Evolutionary conservation across 1,140 invertebrate species (phyloP).

Genomic region (Oryzaephilus surinamensis): DNA sequence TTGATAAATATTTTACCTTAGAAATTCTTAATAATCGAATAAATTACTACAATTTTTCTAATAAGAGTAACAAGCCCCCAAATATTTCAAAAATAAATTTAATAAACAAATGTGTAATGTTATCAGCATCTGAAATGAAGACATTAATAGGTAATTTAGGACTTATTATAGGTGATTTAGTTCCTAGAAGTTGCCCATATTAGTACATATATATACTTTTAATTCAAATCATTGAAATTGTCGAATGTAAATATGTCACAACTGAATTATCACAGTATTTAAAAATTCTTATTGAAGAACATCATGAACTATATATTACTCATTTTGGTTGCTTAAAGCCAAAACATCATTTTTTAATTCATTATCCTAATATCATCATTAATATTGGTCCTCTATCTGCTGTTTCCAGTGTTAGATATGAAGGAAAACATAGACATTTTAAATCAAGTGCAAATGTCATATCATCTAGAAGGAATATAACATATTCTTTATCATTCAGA

Average conservation of each 20-base stretch:
- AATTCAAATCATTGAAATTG: constrained; percentile 1
- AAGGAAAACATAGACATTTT: neutral
- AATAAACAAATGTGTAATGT: neutral
- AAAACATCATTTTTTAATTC: constrained; percentile 1
- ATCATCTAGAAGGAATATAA: too few species aligned
- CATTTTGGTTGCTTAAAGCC: neutral
- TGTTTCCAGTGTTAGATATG: neutral
- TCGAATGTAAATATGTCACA: neutral
- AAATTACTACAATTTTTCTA: constrained; percentile 1
- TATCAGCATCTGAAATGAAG: constrained; percentile 4
- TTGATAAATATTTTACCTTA: neutral
- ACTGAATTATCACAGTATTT: neutral
- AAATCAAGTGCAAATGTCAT: neutral
- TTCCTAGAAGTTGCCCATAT: neutral
- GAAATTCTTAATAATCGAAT: constrained; percentile 4
- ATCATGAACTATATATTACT: constrained; percentile 2
- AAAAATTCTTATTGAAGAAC: neutral
- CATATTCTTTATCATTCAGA: too few species aligned
- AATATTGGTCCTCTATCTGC: neutral
- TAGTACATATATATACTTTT: constrained; percentile 1
- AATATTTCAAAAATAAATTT: neutral
- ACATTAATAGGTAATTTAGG: neutral
- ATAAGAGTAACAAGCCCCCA: constrained; percentile 3
- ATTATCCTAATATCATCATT: neutral
- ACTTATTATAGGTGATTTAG: constrained; percentile 1